Evolutionary conservation across 2,888 invertebrate species (phyloP).

Genomic region (Troides helena): DNA sequence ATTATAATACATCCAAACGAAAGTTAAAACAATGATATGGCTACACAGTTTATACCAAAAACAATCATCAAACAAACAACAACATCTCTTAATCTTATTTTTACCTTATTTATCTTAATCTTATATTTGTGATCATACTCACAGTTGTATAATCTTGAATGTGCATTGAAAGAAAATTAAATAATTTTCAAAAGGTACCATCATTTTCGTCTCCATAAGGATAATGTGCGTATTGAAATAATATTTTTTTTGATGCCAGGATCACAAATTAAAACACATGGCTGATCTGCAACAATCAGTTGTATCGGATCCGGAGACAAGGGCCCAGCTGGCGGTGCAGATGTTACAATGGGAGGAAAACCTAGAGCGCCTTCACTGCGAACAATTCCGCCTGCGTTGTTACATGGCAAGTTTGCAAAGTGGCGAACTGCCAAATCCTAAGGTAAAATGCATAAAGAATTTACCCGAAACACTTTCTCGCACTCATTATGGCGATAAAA

Average conservation of each 20-base stretch:
- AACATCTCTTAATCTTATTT: too few species aligned
- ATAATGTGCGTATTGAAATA: too few species aligned
- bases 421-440: conserved; percentile 97
- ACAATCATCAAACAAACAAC: neutral
- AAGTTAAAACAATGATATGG: neutral
- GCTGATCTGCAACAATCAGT: conserved; percentile 99
- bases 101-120: too few species aligned
- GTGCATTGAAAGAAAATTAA: neutral
- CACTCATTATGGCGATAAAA: neutral
- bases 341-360: conserved; percentile 98
- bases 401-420: conserved; percentile 98
- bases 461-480: neutral
- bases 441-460: conserved; percentile 81
- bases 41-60: neutral
- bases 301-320: conserved; percentile 94
- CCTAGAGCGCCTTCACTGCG: conserved; percentile 96
- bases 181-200: neutral
- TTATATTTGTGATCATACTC: too few species aligned
- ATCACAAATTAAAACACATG: conserved; percentile 98
- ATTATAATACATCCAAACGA: neutral
- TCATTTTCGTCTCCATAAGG: too few species aligned
- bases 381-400: conserved; percentile 96
- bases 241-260: conserved; percentile 78
- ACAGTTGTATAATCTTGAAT: neutral
- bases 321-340: conserved; percentile 95